These are phyloP conservation scores for Chinchilla lanigera DNA, from an alignment of 2,113 vertebrate species.

Conservation along the genomic window DNA sequence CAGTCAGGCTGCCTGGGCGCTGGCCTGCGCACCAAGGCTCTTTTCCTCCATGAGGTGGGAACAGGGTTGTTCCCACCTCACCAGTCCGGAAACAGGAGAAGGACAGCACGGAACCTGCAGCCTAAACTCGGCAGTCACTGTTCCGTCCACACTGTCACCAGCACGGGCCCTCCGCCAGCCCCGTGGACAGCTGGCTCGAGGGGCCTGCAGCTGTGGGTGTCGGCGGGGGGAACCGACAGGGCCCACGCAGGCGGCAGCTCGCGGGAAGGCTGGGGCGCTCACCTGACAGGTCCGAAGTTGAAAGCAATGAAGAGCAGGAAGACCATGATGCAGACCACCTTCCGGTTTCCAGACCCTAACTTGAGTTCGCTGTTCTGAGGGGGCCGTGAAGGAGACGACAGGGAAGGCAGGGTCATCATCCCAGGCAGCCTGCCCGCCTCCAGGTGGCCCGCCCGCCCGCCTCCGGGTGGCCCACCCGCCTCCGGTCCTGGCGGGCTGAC, in stretches of 20 bases:
- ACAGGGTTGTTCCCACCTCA: neutral
- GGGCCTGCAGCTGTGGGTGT: neutral
- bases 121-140: neutral
- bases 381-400: neutral
- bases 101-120: neutral
- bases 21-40: neutral
- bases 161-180: too few species aligned
- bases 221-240: neutral
- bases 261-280: slow-evolving; percentile 20
- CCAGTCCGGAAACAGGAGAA: neutral
- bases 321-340: slow-evolving; percentile 93
- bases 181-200: neutral
- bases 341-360: slow-evolving; percentile 87
- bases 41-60: neutral
- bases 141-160: neutral
- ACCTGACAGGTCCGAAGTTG: slow-evolving; percentile 95
- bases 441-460: neutral
- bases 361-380: slow-evolving; percentile 86
- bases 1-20: neutral
- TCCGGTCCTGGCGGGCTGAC: slow-evolving; percentile 12
- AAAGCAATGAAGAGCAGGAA: slow-evolving; percentile 94
- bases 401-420: neutral
- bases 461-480: neutral
- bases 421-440: fast-evolving
- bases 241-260: neutral